Evolutionary conservation across 2,113 vertebrate species (phyloP).

Genomic region (Mungos mungo): DNA sequence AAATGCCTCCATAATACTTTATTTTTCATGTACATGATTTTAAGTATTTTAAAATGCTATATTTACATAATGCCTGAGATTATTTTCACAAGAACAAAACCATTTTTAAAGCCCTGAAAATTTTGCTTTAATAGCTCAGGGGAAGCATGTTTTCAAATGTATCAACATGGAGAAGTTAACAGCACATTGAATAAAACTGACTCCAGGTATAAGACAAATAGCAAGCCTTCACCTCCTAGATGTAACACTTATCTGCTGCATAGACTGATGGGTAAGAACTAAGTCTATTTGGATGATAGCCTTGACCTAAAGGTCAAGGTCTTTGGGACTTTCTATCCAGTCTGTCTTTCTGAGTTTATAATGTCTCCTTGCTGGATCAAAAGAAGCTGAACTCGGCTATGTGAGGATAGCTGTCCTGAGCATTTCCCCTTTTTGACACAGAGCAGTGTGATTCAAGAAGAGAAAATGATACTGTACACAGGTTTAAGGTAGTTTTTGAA

Average conservation of each 20-base stretch:
- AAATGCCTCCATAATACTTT: constrained; percentile 47
- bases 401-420: not conserved
- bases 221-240: not conserved
- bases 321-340: not conserved
- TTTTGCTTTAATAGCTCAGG: constrained; percentile 8
- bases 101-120: constrained; percentile 45
- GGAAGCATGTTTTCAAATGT: not conserved
- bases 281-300: not conserved
- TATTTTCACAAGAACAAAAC: constrained; percentile 59
- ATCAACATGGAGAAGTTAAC: not conserved
- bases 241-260: not conserved
- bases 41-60: constrained; percentile 30
- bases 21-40: constrained; percentile 55
- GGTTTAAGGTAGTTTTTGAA: constrained; percentile 48
- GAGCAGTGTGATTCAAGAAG: constrained; percentile 26
- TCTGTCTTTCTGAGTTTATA: not conserved
- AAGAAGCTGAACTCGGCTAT: constrained; percentile 47
- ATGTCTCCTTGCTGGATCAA: constrained; percentile 21
- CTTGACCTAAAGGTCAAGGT: not conserved
- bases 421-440: constrained; percentile 30
- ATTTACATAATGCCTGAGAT: constrained; percentile 72
- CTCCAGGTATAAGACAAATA: not conserved
- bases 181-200: not conserved
- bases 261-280: not conserved
- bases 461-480: not conserved